phyloP scores from a whole-genome alignment of 1,140 invertebrate genomes.

The Mizuhopecten yessoensis region DNA sequence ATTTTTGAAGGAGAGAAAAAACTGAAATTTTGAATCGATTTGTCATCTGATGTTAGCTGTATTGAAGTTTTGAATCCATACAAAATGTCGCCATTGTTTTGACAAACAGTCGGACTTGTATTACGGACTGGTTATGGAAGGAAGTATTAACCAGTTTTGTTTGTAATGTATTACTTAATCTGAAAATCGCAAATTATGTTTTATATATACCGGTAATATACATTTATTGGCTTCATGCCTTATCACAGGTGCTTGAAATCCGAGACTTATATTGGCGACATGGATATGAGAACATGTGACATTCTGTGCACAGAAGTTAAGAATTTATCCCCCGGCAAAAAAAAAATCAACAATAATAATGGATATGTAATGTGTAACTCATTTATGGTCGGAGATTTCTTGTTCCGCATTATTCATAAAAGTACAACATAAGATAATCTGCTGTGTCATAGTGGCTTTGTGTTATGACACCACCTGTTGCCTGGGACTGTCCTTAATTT shows the following conservation, averaged over 20 bases:
- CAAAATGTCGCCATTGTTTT: conserved; percentile 3
- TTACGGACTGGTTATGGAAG: not conserved
- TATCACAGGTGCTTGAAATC: conserved; percentile 24
- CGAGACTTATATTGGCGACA: not conserved
- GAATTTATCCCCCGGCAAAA: not conserved
- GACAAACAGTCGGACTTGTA: not conserved
- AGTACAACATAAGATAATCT: not conserved
- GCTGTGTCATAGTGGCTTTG: not conserved
- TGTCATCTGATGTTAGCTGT: not conserved
- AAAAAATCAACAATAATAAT: not conserved
- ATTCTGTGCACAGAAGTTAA: not conserved
- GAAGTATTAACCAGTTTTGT: not conserved
- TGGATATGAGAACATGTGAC: not conserved
- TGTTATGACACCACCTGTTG: not conserved
- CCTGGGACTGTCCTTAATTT: not conserved
- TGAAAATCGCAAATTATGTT: not conserved
- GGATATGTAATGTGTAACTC: not conserved
- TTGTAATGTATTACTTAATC: not conserved
- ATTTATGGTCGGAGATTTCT: not conserved
- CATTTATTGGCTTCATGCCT: not conserved
- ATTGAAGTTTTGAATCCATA: not conserved
- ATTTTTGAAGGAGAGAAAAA: conserved; percentile 28
- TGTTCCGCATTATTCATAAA: not conserved
- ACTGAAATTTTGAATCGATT: conserved; percentile 34
- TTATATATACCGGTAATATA: not conserved